Evolutionary conservation across 2,113 vertebrate genomes (phyloP).

Genomic region (Leptobrachium ailaonicum): DNA sequence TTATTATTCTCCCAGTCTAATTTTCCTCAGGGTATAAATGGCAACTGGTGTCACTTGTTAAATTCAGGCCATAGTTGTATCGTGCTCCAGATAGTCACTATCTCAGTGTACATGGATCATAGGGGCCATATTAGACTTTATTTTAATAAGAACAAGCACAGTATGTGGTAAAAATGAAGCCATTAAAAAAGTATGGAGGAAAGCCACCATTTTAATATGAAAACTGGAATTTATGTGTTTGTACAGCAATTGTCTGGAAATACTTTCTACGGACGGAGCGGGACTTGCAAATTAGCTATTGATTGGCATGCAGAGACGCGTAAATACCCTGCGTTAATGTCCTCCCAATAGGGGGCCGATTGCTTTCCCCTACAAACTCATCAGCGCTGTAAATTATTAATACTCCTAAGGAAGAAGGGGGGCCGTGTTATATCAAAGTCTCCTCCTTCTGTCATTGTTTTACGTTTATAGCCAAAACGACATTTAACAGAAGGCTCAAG

Average conservation of each 20-base stretch:
- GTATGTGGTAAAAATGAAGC: slow-evolving; percentile 7
- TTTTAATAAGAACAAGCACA: neutral
- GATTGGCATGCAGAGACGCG: slow-evolving; percentile 42
- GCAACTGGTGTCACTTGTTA: too few species aligned
- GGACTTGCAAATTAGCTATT: slow-evolving; percentile 44
- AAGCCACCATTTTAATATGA: neutral
- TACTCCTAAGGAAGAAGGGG: slow-evolving; percentile 31
- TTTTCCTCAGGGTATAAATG: too few species aligned
- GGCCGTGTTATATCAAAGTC: slow-evolving; percentile 17
- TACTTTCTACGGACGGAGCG: slow-evolving; percentile 7
- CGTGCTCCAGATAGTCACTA: neutral
- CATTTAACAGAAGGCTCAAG: slow-evolving; percentile 46
- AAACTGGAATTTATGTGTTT: slow-evolving; percentile 22
- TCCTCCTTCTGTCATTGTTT: slow-evolving; percentile 41
- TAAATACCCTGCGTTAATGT: slow-evolving; percentile 43
- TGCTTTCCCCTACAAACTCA: slow-evolving; percentile 45
- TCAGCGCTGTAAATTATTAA: slow-evolving; percentile 49
- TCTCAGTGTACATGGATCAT: neutral
- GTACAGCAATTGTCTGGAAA: slow-evolving; percentile 8
- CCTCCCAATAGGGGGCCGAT: slow-evolving; percentile 42
- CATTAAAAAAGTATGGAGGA: slow-evolving; percentile 3
- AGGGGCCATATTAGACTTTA: neutral
- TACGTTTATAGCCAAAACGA: slow-evolving; percentile 39
- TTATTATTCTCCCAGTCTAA: too few species aligned
- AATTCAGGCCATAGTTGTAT: neutral